Conservation (phyloP, 2,888 invertebrate genomes). For the Xestia xanthographa region DNA sequence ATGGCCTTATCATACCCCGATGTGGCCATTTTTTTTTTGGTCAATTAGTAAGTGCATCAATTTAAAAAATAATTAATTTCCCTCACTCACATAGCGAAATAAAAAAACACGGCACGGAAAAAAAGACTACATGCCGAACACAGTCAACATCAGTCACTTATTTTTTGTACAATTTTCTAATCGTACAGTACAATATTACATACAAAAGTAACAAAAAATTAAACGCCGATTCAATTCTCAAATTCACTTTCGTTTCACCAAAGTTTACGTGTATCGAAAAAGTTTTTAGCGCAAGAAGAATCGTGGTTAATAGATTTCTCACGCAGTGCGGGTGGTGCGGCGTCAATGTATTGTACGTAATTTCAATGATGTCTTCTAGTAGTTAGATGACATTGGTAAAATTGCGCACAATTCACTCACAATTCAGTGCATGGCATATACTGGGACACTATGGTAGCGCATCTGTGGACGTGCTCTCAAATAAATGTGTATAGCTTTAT, state of each 20-base stretch:
- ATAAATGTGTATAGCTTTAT: conserved; percentile 1
- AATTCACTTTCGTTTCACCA: conserved; percentile 38
- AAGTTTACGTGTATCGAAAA: conserved; percentile 22
- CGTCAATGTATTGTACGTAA: conserved; percentile 23
- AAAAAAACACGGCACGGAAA: conserved; percentile 5
- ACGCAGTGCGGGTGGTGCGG: conserved; percentile 3
- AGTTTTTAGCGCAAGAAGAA: conserved; percentile 24
- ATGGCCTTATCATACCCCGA: neutral
- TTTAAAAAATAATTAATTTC: neutral
- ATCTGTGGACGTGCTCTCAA: neutral
- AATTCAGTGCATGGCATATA: conserved; percentile 13
- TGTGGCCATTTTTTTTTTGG: too few species aligned
- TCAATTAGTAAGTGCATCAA: neutral
- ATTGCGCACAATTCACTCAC: neutral
- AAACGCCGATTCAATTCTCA: conserved; percentile 33
- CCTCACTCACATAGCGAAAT: neutral
- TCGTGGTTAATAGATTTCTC: conserved; percentile 4
- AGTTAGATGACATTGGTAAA: conserved; percentile 9
- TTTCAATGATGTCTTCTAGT: conserved; percentile 16
- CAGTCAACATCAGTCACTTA: conserved; percentile 30
- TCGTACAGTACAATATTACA: neutral
- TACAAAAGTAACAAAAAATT: conserved; percentile 10
- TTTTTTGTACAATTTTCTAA: conserved; percentile 5
- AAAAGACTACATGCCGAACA: neutral
- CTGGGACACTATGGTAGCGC: conserved; percentile 8